Percentiles rank a stretch among this genome's conserved stretches.
phyloP scores from a whole-genome alignment of 2,888 invertebrate species.

The Cremastobaeus sp. region DNA sequence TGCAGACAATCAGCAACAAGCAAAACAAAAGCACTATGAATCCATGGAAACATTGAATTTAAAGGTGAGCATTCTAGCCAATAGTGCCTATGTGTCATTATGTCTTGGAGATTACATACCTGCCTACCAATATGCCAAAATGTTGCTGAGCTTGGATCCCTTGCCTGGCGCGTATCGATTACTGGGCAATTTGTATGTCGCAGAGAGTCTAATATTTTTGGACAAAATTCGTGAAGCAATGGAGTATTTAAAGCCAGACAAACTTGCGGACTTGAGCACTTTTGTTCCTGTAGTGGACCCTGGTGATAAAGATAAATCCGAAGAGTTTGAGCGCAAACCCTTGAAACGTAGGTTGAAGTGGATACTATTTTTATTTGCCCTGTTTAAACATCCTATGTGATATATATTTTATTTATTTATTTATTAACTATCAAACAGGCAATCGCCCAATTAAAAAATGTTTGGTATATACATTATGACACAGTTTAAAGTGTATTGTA shows the following conservation, averaged over 20 bases:
- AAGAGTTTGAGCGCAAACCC: constrained; percentile 72
- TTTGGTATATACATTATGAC: neutral
- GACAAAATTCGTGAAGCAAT: constrained; percentile 91
- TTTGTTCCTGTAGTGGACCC: constrained; percentile 72
- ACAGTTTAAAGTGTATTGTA: neutral
- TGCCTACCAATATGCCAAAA: constrained; percentile 88
- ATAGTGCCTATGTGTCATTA: constrained; percentile 90
- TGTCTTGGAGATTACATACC: constrained; percentile 90
- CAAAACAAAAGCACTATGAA: constrained; percentile 66
- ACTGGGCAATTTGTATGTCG: constrained; percentile 92
- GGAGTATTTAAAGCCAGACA: constrained; percentile 88
- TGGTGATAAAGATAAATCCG: constrained; percentile 78
- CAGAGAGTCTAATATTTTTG: constrained; percentile 90
- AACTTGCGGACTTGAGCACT: constrained; percentile 81
- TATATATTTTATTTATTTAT: too few species aligned
- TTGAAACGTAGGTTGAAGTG: constrained; percentile 67
- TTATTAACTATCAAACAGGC: too few species aligned
- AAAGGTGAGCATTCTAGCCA: constrained; percentile 83
- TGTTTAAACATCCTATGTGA: too few species aligned
- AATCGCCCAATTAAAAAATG: neutral
- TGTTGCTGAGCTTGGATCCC: constrained; percentile 85
- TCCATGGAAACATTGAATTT: constrained; percentile 72
- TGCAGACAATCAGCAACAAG: constrained; percentile 63
- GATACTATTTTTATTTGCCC: too few species aligned
- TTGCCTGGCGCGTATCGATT: constrained; percentile 86